Evolutionary conservation across 1,140 invertebrate genomes (phyloP).

Genomic region (Alviniconcha marisindica): DNA sequence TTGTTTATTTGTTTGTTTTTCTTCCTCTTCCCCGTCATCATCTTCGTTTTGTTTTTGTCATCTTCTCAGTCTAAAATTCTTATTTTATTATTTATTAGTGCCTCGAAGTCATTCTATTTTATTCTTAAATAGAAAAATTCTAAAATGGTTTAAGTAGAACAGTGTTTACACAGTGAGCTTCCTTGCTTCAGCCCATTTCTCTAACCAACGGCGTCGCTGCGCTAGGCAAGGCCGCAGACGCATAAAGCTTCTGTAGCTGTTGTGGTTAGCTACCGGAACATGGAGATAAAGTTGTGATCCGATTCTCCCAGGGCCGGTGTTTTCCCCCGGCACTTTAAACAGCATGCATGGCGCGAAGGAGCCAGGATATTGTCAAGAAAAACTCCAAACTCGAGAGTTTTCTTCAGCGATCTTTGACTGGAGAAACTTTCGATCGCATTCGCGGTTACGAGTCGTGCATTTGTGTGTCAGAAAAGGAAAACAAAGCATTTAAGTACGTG

Average conservation of each 20-base stretch:
- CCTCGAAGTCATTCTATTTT: not conserved
- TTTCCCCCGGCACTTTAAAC: constrained; percentile 14
- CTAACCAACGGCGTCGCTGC: constrained; percentile 35
- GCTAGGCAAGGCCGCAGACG: not conserved
- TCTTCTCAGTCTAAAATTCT: not conserved
- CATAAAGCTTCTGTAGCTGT: not conserved
- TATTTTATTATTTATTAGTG: no score
- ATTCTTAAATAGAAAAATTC: not conserved
- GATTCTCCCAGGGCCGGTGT: not conserved
- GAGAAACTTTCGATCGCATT: constrained; percentile 71
- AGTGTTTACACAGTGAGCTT: not conserved
- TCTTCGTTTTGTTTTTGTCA: no score
- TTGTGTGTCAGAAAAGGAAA: constrained; percentile 72
- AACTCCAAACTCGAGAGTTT: constrained; percentile 74
- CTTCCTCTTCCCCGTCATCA: no score
- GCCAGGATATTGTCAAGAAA: constrained; percentile 58
- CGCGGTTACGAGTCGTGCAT: constrained; percentile 75
- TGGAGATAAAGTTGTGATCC: not conserved
- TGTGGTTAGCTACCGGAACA: not conserved
- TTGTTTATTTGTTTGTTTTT: no score
- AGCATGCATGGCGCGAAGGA: constrained; percentile 51
- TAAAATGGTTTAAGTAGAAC: not conserved
- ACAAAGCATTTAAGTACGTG: constrained; percentile 73
- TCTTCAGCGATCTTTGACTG: constrained; percentile 67
- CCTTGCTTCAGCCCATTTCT: constrained; percentile 22